These are phyloP conservation scores for Patagioenas fasciata DNA, from an alignment of 2,113 vertebrate genomes.

Conservation along the genomic window DNA sequence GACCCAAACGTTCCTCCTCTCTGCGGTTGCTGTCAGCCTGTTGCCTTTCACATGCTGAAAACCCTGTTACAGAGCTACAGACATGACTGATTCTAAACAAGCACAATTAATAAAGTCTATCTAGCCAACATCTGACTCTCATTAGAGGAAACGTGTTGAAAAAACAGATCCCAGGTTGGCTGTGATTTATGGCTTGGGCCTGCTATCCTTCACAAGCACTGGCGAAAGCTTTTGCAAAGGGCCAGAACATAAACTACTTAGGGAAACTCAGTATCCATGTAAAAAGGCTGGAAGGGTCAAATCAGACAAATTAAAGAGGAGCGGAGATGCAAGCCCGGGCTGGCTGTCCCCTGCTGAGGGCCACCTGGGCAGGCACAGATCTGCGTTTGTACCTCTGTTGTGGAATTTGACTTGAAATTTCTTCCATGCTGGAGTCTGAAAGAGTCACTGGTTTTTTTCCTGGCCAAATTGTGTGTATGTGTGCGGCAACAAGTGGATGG, in stretches of 20 bases:
- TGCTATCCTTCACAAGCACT: conserved; percentile 57
- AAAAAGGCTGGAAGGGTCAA: conserved; percentile 55
- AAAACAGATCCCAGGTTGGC: conserved; percentile 65
- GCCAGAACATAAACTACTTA: conserved; percentile 68
- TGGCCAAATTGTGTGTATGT: not conserved
- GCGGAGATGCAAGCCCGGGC: not conserved
- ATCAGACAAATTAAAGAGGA: conserved; percentile 39
- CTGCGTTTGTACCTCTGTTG: not conserved
- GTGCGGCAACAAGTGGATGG: not conserved
- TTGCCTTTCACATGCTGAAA: not conserved
- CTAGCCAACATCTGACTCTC: conserved; percentile 64
- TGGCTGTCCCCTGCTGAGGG: conserved; percentile 5
- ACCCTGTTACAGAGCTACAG: not conserved
- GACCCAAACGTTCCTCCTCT: not conserved
- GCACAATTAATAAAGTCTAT: conserved; percentile 61
- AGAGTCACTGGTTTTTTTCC: not conserved
- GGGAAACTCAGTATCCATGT: conserved; percentile 50
- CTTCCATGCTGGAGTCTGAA: not conserved
- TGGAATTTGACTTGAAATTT: not conserved
- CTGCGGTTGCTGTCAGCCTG: not conserved
- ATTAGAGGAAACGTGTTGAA: conserved; percentile 64
- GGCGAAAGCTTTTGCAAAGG: conserved; percentile 59
- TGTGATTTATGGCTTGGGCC: conserved; percentile 62
- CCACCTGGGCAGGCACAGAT: conserved; percentile 39
- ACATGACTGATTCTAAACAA: conserved; percentile 26